Conservation (phyloP, 2,113 vertebrate species). For the Strix uralensis region DNA sequence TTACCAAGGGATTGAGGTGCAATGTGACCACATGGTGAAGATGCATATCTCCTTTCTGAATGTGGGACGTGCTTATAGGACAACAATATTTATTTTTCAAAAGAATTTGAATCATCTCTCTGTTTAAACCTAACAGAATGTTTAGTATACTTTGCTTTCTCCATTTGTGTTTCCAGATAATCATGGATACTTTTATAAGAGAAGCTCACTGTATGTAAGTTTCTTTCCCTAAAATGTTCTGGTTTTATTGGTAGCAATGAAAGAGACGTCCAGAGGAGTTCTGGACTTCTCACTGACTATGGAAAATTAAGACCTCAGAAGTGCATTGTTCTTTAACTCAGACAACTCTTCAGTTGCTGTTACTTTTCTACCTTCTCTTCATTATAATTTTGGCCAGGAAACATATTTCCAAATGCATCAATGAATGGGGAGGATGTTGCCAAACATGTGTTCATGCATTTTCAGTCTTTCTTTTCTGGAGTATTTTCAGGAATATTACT, state of each 20-base stretch:
- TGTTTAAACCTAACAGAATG: not conserved
- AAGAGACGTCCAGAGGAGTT: not conserved
- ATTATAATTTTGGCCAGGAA: not conserved
- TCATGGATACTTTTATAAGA: not conserved
- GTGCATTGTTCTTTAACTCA: not conserved
- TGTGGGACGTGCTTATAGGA: not conserved
- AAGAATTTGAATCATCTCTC: not conserved
- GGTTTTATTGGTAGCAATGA: not conserved
- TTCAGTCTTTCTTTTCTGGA: not conserved
- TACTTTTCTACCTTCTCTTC: not conserved
- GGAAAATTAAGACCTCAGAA: not conserved
- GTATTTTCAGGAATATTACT: not conserved
- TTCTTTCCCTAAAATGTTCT: not conserved
- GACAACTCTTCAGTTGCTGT: not conserved
- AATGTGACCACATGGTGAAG: not conserved
- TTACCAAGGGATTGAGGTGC: not conserved
- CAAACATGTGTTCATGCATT: not conserved
- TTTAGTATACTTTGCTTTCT: not conserved
- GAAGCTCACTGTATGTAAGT: fast-evolving
- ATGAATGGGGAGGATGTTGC: not conserved
- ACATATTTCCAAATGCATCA: not conserved
- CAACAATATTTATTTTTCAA: not conserved
- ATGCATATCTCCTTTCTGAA: not conserved
- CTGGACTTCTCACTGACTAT: not conserved
- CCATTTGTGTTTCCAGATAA: not conserved